phyloP scores from a whole-genome alignment of 1,140 invertebrate genomes.

The Brachionus manjavacas region DNA sequence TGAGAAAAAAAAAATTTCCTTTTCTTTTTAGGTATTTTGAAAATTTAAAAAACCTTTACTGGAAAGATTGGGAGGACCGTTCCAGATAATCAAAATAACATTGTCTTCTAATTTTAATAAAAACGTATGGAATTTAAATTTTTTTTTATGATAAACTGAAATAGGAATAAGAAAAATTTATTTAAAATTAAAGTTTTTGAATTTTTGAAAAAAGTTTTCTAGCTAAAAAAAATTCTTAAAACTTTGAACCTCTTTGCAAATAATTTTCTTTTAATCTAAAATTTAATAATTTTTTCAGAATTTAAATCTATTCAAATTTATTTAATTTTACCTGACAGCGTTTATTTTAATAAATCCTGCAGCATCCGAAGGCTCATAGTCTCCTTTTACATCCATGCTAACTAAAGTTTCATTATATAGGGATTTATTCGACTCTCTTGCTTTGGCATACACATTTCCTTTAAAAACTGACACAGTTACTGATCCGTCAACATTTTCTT shows the following conservation, averaged over 20 bases:
- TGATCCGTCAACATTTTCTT: conserved; percentile 68
- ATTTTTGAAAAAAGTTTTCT: background rate
- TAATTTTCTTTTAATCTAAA: background rate
- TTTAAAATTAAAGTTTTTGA: background rate
- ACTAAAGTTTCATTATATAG: conserved; percentile 74
- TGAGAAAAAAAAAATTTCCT: background rate
- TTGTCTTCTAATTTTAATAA: background rate
- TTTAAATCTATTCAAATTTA: background rate
- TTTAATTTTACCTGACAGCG: conserved; percentile 62
- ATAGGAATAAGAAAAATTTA: background rate
- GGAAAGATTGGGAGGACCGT: conserved; percentile 18
- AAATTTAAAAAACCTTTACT: background rate
- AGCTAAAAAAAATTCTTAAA: background rate
- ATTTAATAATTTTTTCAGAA: background rate
- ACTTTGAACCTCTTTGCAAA: background rate
- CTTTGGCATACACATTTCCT: conserved; percentile 65
- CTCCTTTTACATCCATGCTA: conserved; percentile 73
- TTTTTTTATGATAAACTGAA: background rate
- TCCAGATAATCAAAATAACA: background rate
- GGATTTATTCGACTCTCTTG: conserved; percentile 62
- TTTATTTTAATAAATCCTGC: conserved; percentile 80
- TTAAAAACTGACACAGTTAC: conserved; percentile 70
- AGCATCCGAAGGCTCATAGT: conserved; percentile 71
- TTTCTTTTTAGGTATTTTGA: background rate
- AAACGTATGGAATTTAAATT: background rate